Conservation (phyloP, 2,888 invertebrate species). For the Mantis religiosa region DNA sequence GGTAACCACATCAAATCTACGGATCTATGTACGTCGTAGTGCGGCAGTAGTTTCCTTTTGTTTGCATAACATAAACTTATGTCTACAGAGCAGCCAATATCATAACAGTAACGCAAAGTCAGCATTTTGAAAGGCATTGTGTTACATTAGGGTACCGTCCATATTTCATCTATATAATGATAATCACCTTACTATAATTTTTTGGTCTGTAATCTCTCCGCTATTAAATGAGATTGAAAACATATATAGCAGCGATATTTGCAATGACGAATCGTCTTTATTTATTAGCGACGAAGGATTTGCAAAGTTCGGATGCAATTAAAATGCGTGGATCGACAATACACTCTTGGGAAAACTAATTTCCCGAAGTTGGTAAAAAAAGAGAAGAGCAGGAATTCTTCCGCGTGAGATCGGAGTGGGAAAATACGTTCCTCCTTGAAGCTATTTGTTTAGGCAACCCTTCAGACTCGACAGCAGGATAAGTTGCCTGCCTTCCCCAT, state of each 20-base stretch:
- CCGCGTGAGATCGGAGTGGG: not conserved
- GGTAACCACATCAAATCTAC: too few species aligned
- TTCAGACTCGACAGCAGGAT: slow-evolving; percentile 16
- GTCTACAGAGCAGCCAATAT: too few species aligned
- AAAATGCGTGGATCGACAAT: not conserved
- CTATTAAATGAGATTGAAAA: too few species aligned
- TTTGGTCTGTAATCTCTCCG: too few species aligned
- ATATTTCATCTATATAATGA: too few species aligned
- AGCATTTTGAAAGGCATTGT: too few species aligned
- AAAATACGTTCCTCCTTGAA: not conserved
- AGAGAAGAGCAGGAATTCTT: not conserved
- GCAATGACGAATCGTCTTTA: not conserved
- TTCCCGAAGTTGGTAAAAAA: not conserved
- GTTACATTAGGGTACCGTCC: too few species aligned
- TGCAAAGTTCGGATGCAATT: not conserved
- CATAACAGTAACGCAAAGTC: too few species aligned
- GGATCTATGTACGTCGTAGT: too few species aligned
- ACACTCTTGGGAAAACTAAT: not conserved
- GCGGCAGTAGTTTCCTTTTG: too few species aligned
- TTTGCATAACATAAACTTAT: too few species aligned
- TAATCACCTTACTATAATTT: too few species aligned
- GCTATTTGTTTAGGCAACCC: slow-evolving; percentile 12
- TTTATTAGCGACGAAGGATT: not conserved
- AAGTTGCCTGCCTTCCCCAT: slow-evolving; percentile 21
- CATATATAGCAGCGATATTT: not conserved